Percentiles rank a stretch among this genome's conserved stretches.
These are phyloP conservation scores for Pituophis catenifer DNA, from an alignment of 2,113 vertebrate genomes.

Conservation along the genomic window DNA sequence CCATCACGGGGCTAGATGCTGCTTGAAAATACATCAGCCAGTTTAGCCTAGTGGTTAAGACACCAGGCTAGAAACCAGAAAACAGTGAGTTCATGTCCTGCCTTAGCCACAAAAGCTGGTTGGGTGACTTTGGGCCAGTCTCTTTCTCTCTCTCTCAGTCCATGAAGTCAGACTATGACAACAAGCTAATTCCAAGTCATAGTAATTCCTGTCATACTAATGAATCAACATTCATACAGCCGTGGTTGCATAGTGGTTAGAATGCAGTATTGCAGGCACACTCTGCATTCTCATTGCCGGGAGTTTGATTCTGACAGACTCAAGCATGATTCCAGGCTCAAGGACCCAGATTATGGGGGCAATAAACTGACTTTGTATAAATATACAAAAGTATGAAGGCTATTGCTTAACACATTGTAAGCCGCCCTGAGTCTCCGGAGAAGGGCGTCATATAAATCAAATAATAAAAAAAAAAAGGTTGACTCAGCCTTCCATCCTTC, in stretches of 20 bases:
- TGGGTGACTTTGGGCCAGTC: not conserved
- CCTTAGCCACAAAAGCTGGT: not conserved
- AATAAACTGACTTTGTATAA: too few species aligned
- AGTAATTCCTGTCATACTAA: not conserved
- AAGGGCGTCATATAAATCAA: too few species aligned
- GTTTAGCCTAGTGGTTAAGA: not conserved
- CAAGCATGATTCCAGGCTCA: not conserved
- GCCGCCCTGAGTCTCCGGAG: too few species aligned
- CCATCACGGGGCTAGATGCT: too few species aligned
- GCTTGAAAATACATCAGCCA: not conserved
- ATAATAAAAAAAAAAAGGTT: too few species aligned
- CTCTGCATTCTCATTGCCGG: not conserved
- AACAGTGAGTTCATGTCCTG: not conserved
- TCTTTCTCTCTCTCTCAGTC: too few species aligned
- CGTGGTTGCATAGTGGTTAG: too few species aligned
- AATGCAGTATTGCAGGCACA: too few species aligned
- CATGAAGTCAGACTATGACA: not conserved
- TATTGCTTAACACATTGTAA: too few species aligned
- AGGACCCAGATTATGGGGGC: too few species aligned
- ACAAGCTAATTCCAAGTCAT: not conserved
- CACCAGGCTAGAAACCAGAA: not conserved
- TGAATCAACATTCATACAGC: too few species aligned
- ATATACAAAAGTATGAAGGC: too few species aligned
- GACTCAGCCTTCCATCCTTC: not conserved
- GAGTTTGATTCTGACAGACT: not conserved